Evolutionary conservation across 2,113 vertebrate species (phyloP), one percentile per base, ranked within the genome.

Genomic region (Pterocles orientalis): DNA sequence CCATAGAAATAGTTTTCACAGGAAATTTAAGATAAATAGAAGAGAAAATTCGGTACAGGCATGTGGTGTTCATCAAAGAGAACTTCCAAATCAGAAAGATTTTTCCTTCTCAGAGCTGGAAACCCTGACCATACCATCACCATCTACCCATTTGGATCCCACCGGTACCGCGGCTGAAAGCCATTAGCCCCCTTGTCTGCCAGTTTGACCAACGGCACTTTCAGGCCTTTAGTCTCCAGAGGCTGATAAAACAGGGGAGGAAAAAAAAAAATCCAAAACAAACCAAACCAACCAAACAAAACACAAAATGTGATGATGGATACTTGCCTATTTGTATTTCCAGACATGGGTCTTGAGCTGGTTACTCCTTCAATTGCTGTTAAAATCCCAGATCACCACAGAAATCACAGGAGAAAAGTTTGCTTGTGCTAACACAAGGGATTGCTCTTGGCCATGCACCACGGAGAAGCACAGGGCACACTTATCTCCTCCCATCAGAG

Each of bases 21-120:
- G 84, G 78, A 94, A 95, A 87, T 85, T 79, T 95, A 92, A 96
- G 84, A 91, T 85, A 94, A 87, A 92, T 64, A 95, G 34, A 71
- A 84, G 26, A 82, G 73, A 94, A 94, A 76, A 7, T 69, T 91
- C 93, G 65, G 41, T 80, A 72, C 76, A 61, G 70, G 88, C 91
- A 92, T 79, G 33, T 90, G 78, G 57, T 85, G 53, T 82, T 91
- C 70, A 87, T 95, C 78, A 85, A 82, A 41, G 29, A 94, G 57
- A 95, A 61, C 57, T 76, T 90, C 43, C 41, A 94, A 85, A 95
- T 73, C 90, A 94, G 78, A 65, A 88, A 51, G 80, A 88, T 45
- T 64, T 94, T 87, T 84, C 31, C 58, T 87, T 91, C 50, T 47
- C 18, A 31, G 77, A 75, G 6, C 26, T 91, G 70, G 39, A 87